A percentile compares a stretch with the other conserved stretches of the same genome.
These are phyloP conservation scores for Sitodiplosis mosellana DNA, from an alignment of 1,140 invertebrate genomes.

Conservation along the genomic window DNA sequence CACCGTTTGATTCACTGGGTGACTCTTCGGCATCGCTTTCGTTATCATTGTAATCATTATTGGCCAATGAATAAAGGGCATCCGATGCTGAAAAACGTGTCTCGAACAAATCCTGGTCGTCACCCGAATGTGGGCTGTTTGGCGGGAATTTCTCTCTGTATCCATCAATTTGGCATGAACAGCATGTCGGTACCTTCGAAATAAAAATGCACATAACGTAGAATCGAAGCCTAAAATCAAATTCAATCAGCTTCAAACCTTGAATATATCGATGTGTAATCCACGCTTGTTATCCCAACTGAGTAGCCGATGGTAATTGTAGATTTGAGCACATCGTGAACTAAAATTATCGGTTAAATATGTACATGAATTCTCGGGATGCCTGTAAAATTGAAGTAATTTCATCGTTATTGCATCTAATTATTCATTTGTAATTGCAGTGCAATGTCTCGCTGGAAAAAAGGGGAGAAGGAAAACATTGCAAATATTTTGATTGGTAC, in stretches of 20 bases:
- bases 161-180: slow-evolving; percentile 64
- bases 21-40: slow-evolving; percentile 8
- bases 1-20: neutral
- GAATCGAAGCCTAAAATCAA: slow-evolving; percentile 3
- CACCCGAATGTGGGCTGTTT: slow-evolving; percentile 12
- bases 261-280: slow-evolving; percentile 73
- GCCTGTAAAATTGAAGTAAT: slow-evolving; percentile 40
- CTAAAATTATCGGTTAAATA: slow-evolving; percentile 64
- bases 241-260: slow-evolving; percentile 27
- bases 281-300: slow-evolving; percentile 67
- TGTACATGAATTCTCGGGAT: slow-evolving; percentile 51
- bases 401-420: too few relatives aligned
- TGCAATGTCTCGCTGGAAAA: too few relatives aligned
- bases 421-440: too few relatives aligned
- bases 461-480: too few relatives aligned
- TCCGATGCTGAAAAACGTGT: neutral
- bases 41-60: slow-evolving; percentile 17
- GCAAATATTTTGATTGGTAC: too few relatives aligned
- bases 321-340: slow-evolving; percentile 66
- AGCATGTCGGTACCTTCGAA: slow-evolving; percentile 54
- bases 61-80: slow-evolving; percentile 8
- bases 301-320: slow-evolving; percentile 68
- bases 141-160: slow-evolving; percentile 47
- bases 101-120: neutral
- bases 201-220: slow-evolving; percentile 2